Percentiles rank a stretch among this genome's conserved stretches.
These are phyloP conservation scores for Drosophila seclusa DNA, from an alignment of 2,888 invertebrate species.

Conservation along the genomic window DNA sequence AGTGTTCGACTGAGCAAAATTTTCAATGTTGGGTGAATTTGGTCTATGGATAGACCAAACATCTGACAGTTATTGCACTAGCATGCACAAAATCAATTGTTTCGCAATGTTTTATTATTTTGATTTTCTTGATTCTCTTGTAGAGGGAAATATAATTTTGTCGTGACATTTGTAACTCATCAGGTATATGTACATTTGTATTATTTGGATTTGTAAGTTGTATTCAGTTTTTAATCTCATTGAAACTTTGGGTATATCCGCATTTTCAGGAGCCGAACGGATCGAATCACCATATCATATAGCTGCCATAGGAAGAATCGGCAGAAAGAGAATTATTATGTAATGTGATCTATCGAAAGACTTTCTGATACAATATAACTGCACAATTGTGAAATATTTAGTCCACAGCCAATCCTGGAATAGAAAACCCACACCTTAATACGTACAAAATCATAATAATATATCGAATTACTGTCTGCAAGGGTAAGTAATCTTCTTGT, in stretches of 20 bases:
- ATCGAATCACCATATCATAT: background rate
- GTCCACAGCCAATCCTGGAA: background rate
- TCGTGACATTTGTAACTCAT: background rate
- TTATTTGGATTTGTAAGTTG: background rate
- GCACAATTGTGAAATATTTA: too few species aligned
- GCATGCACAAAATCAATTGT: slow-evolving; percentile 27
- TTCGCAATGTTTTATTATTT: slow-evolving; percentile 10
- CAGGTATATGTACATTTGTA: background rate
- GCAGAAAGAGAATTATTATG: background rate
- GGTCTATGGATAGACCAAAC: slow-evolving; percentile 2
- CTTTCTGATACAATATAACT: background rate
- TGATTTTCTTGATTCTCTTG: background rate
- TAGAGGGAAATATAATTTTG: background rate
- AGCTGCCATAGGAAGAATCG: background rate
- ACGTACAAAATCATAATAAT: background rate
- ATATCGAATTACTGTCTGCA: background rate
- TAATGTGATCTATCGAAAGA: background rate
- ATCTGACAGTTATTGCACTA: slow-evolving; percentile 32
- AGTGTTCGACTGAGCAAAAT: background rate
- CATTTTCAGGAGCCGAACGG: background rate
- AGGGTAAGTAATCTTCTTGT: slow-evolving; percentile 11
- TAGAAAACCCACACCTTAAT: background rate
- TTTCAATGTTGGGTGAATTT: background rate
- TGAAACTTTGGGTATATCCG: background rate
- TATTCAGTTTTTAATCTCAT: background rate